Conservation (phyloP, 1,140 invertebrate genomes). For the Acarapis woodi region DNA sequence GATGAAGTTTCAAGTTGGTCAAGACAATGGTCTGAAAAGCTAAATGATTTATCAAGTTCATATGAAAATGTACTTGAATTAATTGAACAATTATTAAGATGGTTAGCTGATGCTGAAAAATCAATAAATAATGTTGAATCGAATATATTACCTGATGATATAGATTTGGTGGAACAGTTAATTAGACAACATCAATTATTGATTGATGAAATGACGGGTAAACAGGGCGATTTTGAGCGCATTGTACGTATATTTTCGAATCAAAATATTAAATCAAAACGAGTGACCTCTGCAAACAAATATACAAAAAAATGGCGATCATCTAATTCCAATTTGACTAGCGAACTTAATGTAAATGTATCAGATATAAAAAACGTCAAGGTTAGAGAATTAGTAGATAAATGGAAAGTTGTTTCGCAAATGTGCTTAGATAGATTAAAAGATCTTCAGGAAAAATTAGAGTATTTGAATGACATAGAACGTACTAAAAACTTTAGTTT, state of each 20-base stretch:
- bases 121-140: conserved; percentile 45
- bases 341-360: conserved; percentile 20
- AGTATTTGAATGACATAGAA: conserved; percentile 27
- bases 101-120: conserved; percentile 63
- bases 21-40: conserved; percentile 39
- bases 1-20: conserved; percentile 33
- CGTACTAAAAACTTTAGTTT: conserved; percentile 91
- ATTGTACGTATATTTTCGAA: conserved; percentile 20
- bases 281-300: background rate
- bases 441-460: conserved; percentile 60
- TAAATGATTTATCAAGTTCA: conserved; percentile 35
- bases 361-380: conserved; percentile 57
- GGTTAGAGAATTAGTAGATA: conserved; percentile 69
- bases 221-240: conserved; percentile 57
- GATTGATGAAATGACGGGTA: conserved; percentile 60
- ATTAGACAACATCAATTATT: conserved; percentile 66
- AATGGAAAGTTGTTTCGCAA: conserved; percentile 87
- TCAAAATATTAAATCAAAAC: background rate
- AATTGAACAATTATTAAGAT: conserved; percentile 66
- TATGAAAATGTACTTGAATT: conserved; percentile 26
- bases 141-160: conserved; percentile 63
- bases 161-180: conserved; percentile 48
- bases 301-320: too few relatives aligned
- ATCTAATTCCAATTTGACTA: too few relatives aligned
- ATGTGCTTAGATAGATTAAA: conserved; percentile 79